Evolutionary conservation across 2,888 invertebrate species (phyloP).

Genomic region (Limnephilus auricula): DNA sequence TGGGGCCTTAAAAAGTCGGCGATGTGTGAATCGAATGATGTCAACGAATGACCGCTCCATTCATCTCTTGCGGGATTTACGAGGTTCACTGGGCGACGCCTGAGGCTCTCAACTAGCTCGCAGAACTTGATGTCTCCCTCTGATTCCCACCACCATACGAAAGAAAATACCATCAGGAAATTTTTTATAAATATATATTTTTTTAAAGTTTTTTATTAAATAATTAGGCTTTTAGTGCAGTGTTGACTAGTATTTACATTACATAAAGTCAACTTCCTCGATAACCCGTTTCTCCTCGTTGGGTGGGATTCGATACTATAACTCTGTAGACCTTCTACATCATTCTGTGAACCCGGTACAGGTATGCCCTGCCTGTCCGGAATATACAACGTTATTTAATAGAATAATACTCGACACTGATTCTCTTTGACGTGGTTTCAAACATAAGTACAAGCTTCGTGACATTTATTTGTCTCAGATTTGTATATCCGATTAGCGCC

Average conservation of each 20-base stretch:
- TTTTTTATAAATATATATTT: no score
- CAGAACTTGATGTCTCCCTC: no score
- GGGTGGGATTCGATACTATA: slow-evolving; percentile 26
- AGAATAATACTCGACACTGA: slow-evolving; percentile 40
- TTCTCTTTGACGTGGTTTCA: slow-evolving; percentile 45
- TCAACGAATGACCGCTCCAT: no score
- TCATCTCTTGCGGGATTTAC: no score
- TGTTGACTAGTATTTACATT: slow-evolving; percentile 37
- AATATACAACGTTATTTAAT: slow-evolving; percentile 29
- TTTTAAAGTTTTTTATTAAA: not conserved
- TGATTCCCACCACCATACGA: no score
- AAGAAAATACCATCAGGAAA: no score
- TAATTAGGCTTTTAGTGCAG: slow-evolving; percentile 20
- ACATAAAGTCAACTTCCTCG: slow-evolving; percentile 39
- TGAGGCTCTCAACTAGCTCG: no score
- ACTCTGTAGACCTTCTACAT: not conserved
- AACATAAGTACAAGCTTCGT: slow-evolving; percentile 4
- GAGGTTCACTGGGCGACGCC: no score
- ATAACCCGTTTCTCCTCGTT: slow-evolving; percentile 49
- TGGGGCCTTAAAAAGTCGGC: no score
- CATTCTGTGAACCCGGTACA: not conserved
- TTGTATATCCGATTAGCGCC: slow-evolving; percentile 38
- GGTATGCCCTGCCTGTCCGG: not conserved
- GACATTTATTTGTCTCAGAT: slow-evolving; percentile 57
- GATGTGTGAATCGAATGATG: no score